Conservation (phyloP, 2,888 invertebrate genomes). For the Pseudanteris insignis region DNA sequence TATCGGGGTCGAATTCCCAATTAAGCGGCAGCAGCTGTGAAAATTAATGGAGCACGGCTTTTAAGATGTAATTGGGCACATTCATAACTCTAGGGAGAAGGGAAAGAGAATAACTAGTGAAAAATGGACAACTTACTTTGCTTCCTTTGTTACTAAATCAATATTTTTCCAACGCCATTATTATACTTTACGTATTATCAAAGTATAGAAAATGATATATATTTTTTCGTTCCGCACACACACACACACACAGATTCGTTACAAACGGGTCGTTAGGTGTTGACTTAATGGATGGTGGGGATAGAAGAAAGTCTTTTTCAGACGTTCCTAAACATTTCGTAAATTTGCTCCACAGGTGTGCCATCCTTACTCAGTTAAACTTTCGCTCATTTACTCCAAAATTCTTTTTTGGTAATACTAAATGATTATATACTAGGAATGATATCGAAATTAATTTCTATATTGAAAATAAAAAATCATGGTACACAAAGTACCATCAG, state of each 20-base stretch:
- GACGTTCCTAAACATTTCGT: constrained; percentile 66
- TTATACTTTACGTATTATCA: too few species aligned
- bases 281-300: constrained; percentile 41
- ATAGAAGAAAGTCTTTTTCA: constrained; percentile 56
- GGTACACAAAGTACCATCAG: too few species aligned
- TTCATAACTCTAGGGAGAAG: constrained; percentile 69
- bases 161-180: too few species aligned
- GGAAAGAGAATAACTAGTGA: constrained; percentile 42
- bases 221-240: too few species aligned
- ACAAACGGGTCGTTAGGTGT: constrained; percentile 49
- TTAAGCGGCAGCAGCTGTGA: constrained; percentile 74
- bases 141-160: too few species aligned
- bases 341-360: constrained; percentile 67
- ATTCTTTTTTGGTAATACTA: constrained; percentile 21
- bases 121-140: too few species aligned
- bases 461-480: too few species aligned
- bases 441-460: too few species aligned
- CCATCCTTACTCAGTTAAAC: constrained; percentile 60
- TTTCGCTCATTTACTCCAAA: constrained; percentile 60
- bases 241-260: too few species aligned
- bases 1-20: constrained; percentile 71
- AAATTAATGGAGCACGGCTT: constrained; percentile 74
- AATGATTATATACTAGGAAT: too few species aligned
- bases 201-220: too few species aligned
- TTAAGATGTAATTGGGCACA: constrained; percentile 74